These are phyloP conservation scores for Drosophila yakuba DNA, from an alignment of 1,140 invertebrate species.

Conservation along the genomic window DNA sequence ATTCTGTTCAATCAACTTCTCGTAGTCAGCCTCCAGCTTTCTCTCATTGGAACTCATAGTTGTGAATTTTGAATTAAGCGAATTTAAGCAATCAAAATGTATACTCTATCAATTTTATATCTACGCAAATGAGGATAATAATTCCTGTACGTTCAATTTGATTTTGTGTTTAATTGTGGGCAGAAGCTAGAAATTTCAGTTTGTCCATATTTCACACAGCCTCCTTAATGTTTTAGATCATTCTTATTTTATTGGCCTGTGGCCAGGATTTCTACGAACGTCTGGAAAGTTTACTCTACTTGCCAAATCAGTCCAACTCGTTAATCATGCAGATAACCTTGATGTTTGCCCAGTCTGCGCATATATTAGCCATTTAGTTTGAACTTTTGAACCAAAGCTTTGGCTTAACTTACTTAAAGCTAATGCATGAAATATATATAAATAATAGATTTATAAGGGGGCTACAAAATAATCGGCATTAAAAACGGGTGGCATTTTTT, in stretches of 20 bases:
- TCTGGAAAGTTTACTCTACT: slow-evolving; percentile 61
- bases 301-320: slow-evolving; percentile 40
- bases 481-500: too few species aligned
- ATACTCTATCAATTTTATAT: slow-evolving; percentile 19
- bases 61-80: neutral
- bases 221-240: slow-evolving; percentile 3
- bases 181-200: neutral
- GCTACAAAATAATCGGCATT: too few species aligned
- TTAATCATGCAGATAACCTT: slow-evolving; percentile 73
- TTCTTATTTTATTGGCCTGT: slow-evolving; percentile 30
- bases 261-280: slow-evolving; percentile 34
- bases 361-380: slow-evolving; percentile 42
- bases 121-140: neutral
- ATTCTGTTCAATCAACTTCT: slow-evolving; percentile 41
- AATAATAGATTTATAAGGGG: neutral
- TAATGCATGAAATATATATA: neutral
- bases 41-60: slow-evolving; percentile 31
- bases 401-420: neutral
- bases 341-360: slow-evolving; percentile 33
- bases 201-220: slow-evolving; percentile 10
- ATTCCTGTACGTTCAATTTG: slow-evolving; percentile 22
- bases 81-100: slow-evolving; percentile 23
- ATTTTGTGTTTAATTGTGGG: slow-evolving; percentile 1
- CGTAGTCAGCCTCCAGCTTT: slow-evolving; percentile 10
- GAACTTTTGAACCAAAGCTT: neutral